Evolutionary conservation across 2,797 vertebrate species (phyloP).

Genomic region (Mus caroli): DNA sequence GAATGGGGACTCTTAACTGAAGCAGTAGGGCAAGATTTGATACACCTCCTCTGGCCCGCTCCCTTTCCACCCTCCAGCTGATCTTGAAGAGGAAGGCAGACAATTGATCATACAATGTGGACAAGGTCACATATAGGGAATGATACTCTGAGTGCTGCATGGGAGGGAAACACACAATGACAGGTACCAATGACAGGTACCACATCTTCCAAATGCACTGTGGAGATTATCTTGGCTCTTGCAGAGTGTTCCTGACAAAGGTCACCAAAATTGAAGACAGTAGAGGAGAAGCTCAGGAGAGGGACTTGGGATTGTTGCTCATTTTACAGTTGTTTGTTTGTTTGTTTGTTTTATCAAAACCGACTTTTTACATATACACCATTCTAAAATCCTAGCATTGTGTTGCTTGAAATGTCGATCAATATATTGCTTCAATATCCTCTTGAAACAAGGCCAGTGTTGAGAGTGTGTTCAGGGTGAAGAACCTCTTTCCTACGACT

Average conservation of each 20-base stretch:
- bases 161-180: neutral
- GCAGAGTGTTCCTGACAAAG: neutral
- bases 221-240: neutral
- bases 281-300: neutral
- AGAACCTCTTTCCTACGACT: neutral
- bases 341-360: neutral
- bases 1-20: slow-evolving; percentile 2
- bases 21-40: neutral
- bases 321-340: neutral
- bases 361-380: neutral
- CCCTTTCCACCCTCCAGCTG: neutral
- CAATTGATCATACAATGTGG: neutral
- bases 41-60: neutral
- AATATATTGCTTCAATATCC: neutral
- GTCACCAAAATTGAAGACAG: neutral
- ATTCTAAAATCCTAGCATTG: neutral
- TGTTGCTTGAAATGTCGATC: neutral
- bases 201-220: neutral
- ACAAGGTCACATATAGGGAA: neutral
- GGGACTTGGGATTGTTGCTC: neutral
- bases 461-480: slow-evolving; percentile 4
- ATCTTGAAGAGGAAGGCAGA: neutral
- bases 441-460: slow-evolving; percentile 9
- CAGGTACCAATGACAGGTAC: neutral
- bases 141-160: neutral